Percentiles rank a stretch among this genome's conserved stretches.
These are phyloP conservation scores for Aphidius ervi DNA, from an alignment of 1,140 invertebrate species.

Conservation along the genomic window DNA sequence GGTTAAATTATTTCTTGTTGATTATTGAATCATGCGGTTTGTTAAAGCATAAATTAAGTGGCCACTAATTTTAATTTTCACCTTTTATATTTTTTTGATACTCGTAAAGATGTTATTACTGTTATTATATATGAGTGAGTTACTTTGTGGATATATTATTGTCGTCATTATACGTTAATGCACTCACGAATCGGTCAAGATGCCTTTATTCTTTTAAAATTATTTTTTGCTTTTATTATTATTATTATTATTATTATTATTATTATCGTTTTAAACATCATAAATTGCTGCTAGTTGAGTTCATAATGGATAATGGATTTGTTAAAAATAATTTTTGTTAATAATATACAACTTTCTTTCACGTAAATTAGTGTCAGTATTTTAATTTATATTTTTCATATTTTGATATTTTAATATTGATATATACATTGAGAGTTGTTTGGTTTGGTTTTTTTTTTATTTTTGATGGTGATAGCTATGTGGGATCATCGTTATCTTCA, in stretches of 20 bases:
- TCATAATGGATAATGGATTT: too few species aligned
- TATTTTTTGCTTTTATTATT: too few species aligned
- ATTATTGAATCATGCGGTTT: constrained; percentile 1
- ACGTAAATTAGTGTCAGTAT: too few species aligned
- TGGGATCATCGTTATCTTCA: constrained; percentile 6
- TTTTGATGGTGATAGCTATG: background rate
- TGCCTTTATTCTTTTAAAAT: too few species aligned
- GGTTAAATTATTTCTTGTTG: too few species aligned
- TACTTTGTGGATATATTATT: constrained; percentile 24
- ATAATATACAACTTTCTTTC: too few species aligned
- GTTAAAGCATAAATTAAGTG: constrained; percentile 11
- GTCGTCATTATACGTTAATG: constrained; percentile 27
- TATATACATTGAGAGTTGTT: too few species aligned
- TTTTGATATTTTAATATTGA: too few species aligned
- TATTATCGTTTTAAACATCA: background rate
- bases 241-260: too few species aligned
- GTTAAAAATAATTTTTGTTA: too few species aligned
- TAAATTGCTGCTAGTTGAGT: background rate
- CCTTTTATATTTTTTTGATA: constrained; percentile 20
- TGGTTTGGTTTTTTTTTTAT: too few species aligned
- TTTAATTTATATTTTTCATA: too few species aligned
- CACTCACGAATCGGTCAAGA: background rate
- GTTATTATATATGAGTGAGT: constrained; percentile 24
- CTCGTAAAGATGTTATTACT: constrained; percentile 33
- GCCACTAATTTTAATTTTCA: constrained; percentile 3